Base-by-base conservation (phyloP, 2,797 vertebrate species). In the Miichthys miiuy region DNA sequence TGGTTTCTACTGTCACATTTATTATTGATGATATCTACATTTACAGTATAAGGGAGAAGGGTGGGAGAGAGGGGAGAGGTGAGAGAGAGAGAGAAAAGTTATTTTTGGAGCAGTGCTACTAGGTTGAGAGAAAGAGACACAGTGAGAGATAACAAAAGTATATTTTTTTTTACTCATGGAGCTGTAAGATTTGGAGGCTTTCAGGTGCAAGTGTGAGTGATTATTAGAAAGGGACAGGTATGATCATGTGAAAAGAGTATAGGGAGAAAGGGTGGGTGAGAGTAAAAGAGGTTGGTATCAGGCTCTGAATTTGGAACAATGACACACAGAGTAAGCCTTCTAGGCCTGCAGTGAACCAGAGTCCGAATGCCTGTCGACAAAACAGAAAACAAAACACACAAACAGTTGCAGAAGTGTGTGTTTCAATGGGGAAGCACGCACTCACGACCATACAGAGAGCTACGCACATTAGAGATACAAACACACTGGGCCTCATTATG, bases 401-500 rank as follows among this genome's bases (percentile, higher is more conserved):
- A 44, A 57, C 52, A 56, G 20, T 46, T 1, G 1, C 75, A 63
- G 7, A 18, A 48, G 25, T 57, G 51, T 69, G 55, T 41, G 47
- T 71, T 74, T 27, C n/a, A 68, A 52, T 21, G 44, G 55, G 30
- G 47, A 34, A 62, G 10, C 27, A 44, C 0, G 10, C 4, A 51
- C 71, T 60, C 57, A 62, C 6, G 0, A 41, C 51, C 65, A 63
- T 75, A 61, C 57, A 72, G 34, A 60, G 34, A 48, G 21, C 56
- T 23, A 64, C 70, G 72, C 58, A 83, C 71, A 79, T 6, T 13
- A 80, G 51, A 83, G 70, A 60, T 65, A 80, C 38, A 57, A 81
- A 83, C 75, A 79, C 63, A 77, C 79, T n/a, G 74, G 76, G 51
- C 56, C 72, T 92, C 72, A 77, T 87, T 87, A 89, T 78, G 75